Base-by-base conservation (phyloP, 2,888 invertebrate genomes). In the Cistogaster globosa region DNA sequence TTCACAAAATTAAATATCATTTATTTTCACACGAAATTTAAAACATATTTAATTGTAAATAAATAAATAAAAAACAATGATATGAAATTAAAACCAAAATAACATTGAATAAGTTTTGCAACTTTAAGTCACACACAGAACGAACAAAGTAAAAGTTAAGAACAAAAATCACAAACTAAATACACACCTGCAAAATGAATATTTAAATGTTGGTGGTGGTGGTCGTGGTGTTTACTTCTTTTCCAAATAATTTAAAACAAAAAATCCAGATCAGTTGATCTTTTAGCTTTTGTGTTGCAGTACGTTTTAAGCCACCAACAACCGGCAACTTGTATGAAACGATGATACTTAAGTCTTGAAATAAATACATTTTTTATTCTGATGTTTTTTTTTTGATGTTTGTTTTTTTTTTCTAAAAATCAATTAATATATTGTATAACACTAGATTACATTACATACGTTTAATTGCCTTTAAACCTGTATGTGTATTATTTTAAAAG, bases 341-440 rank as follows among this genome's bases (percentile, higher is more conserved):
- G 76, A 77, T 72, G 71, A 77, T 72, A 60, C 63, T 77, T 77
- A 71, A 71, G 65, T 71, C 82, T 76, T 77, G 53, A 71, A 83
- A 77, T 65, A 77, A 71, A 77, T 72, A 82, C 48, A 22, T 65
- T 69, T 76, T 76, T 76, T 57, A 65, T 42, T 51, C 53, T 67
- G 80, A 68, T 32, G 26, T 53, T 79, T 55, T 45, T 65, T 62
- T 53, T 42, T 53, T 42, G 42, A 32, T 67, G 74, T 74, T 32
- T 18, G 42, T 79, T 65, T 45, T 65, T 62, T 53, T 42, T 8
- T 32, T 51, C 67, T 58, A 53, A 80, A 32, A 60, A 80, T 74
- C 74, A 74, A 80, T 80, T 80, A 53, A 76, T 76, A 76, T 69
- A 32, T 32, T 32, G 32, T 32, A 82, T 71, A 76, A 76, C 65